These are phyloP conservation scores for Pinna nobilis DNA, from an alignment of 1,140 invertebrate genomes.

Conservation along the genomic window DNA sequence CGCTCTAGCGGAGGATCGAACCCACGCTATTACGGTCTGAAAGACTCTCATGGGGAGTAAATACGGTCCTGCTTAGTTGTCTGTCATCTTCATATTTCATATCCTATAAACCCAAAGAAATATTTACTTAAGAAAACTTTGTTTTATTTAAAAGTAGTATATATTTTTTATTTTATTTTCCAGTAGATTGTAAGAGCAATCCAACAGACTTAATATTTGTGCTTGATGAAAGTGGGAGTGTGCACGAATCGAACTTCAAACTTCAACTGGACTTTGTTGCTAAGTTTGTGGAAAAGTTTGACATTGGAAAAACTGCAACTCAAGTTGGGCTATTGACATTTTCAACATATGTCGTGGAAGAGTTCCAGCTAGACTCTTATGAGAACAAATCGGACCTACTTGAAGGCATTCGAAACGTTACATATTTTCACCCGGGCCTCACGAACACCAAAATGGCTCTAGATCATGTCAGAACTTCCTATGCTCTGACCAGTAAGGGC, in stretches of 20 bases:
- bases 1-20: no score
- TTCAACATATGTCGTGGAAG: not conserved
- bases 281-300: not conserved
- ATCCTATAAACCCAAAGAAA: no score
- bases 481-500: not conserved
- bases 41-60: no score
- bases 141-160: not conserved
- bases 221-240: not conserved
- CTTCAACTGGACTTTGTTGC: not conserved
- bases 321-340: conserved; percentile 3
- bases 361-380: not conserved
- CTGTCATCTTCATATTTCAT: no score
- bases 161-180: not conserved
- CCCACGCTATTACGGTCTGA: no score
- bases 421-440: not conserved
- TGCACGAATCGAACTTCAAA: not conserved
- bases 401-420: not conserved
- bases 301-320: not conserved
- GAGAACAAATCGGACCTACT: not conserved
- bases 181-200: not conserved
- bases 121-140: no score
- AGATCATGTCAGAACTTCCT: conserved; percentile 7
- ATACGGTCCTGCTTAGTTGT: no score
- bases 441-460: conserved; percentile 4
- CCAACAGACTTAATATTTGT: conserved; percentile 8